These are phyloP conservation scores for Glyptemys insculpta DNA, from an alignment of 2,797 vertebrate genomes.

Conservation along the genomic window DNA sequence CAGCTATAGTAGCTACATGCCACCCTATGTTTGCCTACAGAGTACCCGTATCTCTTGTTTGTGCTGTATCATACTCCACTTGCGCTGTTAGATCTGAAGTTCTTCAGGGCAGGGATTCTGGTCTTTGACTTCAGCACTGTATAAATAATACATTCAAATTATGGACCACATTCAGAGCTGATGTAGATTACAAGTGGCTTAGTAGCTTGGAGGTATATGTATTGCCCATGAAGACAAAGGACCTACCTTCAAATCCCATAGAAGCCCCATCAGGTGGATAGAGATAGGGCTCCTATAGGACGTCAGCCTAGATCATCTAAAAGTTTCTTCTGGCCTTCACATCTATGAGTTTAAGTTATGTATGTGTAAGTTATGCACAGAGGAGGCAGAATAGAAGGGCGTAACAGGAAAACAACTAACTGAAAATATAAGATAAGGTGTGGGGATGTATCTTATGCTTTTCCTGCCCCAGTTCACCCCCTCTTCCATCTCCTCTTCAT, in stretches of 20 bases:
- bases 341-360: neutral
- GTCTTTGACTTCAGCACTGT: neutral
- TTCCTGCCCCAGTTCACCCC: neutral
- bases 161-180: neutral
- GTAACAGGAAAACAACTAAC: neutral
- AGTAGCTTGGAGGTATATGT: neutral
- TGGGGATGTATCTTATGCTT: neutral
- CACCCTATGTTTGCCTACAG: neutral
- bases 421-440: neutral
- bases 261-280: neutral
- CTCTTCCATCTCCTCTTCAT: neutral
- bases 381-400: neutral
- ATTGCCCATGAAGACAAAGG: neutral
- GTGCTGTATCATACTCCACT: neutral
- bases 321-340: neutral
- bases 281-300: neutral
- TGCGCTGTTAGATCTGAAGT: neutral
- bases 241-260: neutral
- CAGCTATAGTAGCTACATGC: neutral
- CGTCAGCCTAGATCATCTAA: neutral
- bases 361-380: neutral
- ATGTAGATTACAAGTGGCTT: neutral
- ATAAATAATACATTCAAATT: neutral
- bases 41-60: neutral
- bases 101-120: neutral